Percentiles rank a stretch among this genome's conserved stretches.
These are phyloP conservation scores for Trematomus loennbergii DNA, from an alignment of 2,113 vertebrate species.

Conservation along the genomic window DNA sequence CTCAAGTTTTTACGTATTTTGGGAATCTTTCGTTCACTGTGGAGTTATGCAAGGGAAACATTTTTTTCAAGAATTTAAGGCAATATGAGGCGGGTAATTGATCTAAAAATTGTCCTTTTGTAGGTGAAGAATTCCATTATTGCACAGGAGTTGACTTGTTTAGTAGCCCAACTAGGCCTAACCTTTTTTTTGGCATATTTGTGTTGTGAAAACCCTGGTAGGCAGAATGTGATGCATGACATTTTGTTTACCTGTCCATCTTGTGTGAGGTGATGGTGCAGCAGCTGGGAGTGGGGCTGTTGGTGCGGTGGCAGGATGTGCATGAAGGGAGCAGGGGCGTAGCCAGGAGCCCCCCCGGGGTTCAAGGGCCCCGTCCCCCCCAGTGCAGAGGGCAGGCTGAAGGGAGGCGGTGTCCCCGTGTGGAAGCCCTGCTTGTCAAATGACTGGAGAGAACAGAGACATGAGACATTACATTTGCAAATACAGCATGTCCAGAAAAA, in stretches of 20 bases:
- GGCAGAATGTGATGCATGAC: not conserved
- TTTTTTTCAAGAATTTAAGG: too few relatives aligned
- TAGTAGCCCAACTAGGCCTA: not conserved
- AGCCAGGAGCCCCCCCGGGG: constrained; percentile 91
- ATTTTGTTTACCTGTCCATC: constrained; percentile 79
- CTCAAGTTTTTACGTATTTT: too few relatives aligned
- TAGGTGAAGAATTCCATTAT: not conserved
- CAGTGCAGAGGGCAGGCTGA: constrained; percentile 94
- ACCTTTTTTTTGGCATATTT: too few relatives aligned
- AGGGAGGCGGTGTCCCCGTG: constrained; percentile 92
- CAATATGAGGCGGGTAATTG: too few relatives aligned
- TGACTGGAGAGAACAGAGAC: constrained; percentile 75
- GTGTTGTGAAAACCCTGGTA: not conserved
- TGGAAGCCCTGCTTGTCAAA: constrained; percentile 99
- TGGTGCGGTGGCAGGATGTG: constrained; percentile 96
- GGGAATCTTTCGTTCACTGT: too few relatives aligned
- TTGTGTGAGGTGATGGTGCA: constrained; percentile 90
- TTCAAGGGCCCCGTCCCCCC: constrained; percentile 92
- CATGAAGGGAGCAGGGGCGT: constrained; percentile 91
- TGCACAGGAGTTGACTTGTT: not conserved
- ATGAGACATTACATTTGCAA: not conserved
- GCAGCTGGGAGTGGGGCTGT: constrained; percentile 95
- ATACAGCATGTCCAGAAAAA: not conserved
- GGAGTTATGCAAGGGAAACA: too few relatives aligned
- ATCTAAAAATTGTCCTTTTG: too few relatives aligned